phyloP scores from a whole-genome alignment of 1,140 invertebrate genomes.

The Schlechtendalia chinensis region DNA sequence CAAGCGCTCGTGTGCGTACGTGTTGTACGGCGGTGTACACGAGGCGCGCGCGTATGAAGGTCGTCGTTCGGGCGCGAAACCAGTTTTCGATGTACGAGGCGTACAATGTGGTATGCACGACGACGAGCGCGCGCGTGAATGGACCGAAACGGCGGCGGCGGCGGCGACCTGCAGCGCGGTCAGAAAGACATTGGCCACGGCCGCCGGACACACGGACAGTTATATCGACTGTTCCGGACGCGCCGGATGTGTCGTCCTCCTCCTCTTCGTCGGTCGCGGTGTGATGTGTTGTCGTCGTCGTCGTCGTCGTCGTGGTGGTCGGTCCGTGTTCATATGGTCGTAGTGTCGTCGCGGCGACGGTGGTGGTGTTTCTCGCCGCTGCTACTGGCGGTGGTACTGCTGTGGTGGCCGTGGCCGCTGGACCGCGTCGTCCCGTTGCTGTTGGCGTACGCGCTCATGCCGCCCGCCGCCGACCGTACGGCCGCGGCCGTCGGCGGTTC shows the following conservation, averaged over 20 bases:
- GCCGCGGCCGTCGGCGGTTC: not conserved
- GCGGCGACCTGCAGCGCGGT: not conserved
- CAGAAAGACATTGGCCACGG: conserved; percentile 7
- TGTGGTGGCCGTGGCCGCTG: conserved; percentile 11
- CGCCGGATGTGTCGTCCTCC: conserved; percentile 21
- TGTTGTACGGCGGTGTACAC: too few species aligned
- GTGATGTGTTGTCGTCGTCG: not conserved
- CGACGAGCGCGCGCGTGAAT: conserved; percentile 22
- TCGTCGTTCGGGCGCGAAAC: conserved; percentile 49
- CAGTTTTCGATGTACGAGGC: conserved; percentile 34
- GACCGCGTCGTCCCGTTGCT: conserved; percentile 26
- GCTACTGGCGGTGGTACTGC: not conserved
- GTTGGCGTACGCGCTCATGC: conserved; percentile 26
- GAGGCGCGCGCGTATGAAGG: conserved; percentile 45
- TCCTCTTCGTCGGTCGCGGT: not conserved
- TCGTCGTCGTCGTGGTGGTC: not conserved
- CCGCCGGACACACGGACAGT: conserved; percentile 41
- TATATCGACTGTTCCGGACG: conserved; percentile 34
- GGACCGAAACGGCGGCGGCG: conserved; percentile 30
- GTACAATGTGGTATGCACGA: too few species aligned
- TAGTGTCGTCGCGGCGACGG: not conserved
- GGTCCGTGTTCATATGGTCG: not conserved
- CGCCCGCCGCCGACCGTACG: not conserved
- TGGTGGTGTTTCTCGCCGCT: conserved; percentile 1
- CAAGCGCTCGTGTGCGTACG: not conserved